Evolutionary conservation across 2,113 vertebrate genomes (phyloP).

Genomic region (Chaenocephalus aceratus): DNA sequence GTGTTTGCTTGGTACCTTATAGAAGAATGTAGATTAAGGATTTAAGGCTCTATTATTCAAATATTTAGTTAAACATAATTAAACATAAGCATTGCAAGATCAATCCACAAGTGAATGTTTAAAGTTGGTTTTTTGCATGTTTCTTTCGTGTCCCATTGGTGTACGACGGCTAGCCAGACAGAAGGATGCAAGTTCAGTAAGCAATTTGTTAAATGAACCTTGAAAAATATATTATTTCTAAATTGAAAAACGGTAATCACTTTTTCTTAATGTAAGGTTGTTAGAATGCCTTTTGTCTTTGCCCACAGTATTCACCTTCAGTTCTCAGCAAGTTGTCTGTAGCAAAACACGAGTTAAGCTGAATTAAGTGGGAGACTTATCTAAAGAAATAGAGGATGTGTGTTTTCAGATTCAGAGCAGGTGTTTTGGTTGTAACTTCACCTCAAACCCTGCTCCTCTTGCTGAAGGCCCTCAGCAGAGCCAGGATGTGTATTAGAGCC

Average conservation of each 20-base stretch:
- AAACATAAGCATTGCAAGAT: too few species aligned
- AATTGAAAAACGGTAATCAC: background rate
- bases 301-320: background rate
- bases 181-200: too few species aligned
- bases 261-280: background rate
- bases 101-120: background rate
- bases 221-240: too few species aligned
- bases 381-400: background rate
- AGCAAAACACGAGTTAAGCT: background rate
- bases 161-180: background rate
- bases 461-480: background rate
- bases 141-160: background rate
- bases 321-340: background rate
- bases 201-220: background rate
- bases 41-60: too few species aligned
- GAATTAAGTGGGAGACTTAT: background rate
- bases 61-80: too few species aligned
- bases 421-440: background rate
- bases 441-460: background rate
- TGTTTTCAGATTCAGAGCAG: background rate
- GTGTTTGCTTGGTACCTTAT: background rate
- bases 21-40: background rate
- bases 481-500: conserved; percentile 75
- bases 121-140: background rate
- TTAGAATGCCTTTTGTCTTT: background rate